Conservation (phyloP, 2,113 vertebrate species). For the Trichomycterus rosablanca region DNA sequence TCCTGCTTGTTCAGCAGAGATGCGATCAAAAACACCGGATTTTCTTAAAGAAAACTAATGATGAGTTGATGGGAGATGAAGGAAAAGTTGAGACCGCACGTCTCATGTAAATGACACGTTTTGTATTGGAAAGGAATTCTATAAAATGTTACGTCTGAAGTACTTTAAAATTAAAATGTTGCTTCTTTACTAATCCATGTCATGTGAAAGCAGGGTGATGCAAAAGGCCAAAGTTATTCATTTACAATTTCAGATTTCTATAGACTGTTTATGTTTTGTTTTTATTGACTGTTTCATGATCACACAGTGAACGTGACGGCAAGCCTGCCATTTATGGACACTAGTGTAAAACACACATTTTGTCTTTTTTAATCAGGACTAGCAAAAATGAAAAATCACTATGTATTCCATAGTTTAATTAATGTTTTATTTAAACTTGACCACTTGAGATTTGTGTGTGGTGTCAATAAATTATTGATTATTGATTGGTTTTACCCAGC, state of each 20-base stretch:
- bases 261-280: background rate
- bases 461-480: conserved; percentile 29
- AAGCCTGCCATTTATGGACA: background rate
- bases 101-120: conserved; percentile 8
- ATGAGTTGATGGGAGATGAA: background rate
- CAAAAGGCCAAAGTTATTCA: conserved; percentile 40
- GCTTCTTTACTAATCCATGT: conserved; percentile 21
- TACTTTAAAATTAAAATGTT: conserved; percentile 14
- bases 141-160: conserved; percentile 13
- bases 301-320: background rate
- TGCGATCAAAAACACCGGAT: conserved; percentile 4
- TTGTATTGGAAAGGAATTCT: conserved; percentile 28
- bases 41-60: background rate
- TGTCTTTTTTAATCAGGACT: too few species aligned
- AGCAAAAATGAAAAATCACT: too few species aligned
- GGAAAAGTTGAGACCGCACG: conserved; percentile 9
- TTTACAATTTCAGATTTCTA: conserved; percentile 18
- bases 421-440: too few species aligned
- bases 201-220: conserved; percentile 11
- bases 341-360: background rate
- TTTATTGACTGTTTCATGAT: conserved; percentile 13
- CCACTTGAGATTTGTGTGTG: too few species aligned
- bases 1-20: background rate
- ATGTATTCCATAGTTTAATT: background rate
- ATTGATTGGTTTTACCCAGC: conserved; percentile 12